phyloP scores from a whole-genome alignment of 1,140 invertebrate species.

The Ptiloglossa arizonensis region DNA sequence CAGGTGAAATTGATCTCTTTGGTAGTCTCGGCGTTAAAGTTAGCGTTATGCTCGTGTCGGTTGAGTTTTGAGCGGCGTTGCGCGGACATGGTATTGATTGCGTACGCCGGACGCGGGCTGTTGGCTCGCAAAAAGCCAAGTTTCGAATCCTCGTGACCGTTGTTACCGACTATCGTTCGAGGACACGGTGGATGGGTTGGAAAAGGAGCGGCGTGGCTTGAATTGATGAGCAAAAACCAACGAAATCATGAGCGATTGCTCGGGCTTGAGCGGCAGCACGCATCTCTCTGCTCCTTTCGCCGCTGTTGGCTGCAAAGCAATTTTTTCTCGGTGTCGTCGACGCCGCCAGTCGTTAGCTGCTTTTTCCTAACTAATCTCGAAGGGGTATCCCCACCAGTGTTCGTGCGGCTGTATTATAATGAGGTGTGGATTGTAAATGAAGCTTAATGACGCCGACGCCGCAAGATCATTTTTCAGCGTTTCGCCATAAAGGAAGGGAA shows the following conservation, averaged over 20 bases:
- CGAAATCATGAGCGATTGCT: conserved; percentile 74
- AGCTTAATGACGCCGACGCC: conserved; percentile 74
- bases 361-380: conserved; percentile 75
- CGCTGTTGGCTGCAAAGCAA: conserved; percentile 64
- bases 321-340: conserved; percentile 72
- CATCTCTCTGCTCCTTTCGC: conserved; percentile 48
- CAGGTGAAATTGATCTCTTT: too few relatives aligned
- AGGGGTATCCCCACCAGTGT: conserved; percentile 63
- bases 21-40: not conserved
- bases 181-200: conserved; percentile 32
- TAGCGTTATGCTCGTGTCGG: not conserved
- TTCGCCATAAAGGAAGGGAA: conserved; percentile 50
- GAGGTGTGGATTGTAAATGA: conserved; percentile 81
- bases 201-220: conserved; percentile 60
- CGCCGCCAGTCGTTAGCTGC: conserved; percentile 75
- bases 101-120: not conserved
- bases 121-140: conserved; percentile 6
- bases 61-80: not conserved
- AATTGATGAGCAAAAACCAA: conserved; percentile 76
- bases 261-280: conserved; percentile 45
- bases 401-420: conserved; percentile 73
- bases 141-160: conserved; percentile 52
- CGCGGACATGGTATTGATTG: not conserved
- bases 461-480: conserved; percentile 68
- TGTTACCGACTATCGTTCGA: conserved; percentile 47